A percentile compares a stretch with the other conserved stretches of the same genome.
Conservation (phyloP, 2,113 vertebrate species). For the Cyphomyrus discorhynchus region DNA sequence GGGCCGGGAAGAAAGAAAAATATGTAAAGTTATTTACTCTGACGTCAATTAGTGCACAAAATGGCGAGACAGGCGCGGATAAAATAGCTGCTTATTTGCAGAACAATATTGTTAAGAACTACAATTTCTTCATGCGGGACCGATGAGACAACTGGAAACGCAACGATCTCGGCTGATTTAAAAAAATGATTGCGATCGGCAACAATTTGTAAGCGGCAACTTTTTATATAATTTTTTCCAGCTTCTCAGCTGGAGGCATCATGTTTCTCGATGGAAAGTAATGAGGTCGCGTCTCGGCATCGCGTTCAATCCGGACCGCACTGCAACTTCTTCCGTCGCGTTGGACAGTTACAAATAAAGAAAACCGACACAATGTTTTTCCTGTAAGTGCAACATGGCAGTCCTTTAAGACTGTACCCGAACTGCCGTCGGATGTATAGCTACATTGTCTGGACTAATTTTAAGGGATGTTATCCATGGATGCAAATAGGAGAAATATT, state of each 20-base stretch:
- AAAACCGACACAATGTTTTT: not conserved
- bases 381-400: constrained; percentile 10
- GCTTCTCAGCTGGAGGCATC: not conserved
- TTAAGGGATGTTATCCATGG: constrained; percentile 25
- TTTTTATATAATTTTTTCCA: constrained; percentile 19
- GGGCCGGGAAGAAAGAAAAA: not conserved
- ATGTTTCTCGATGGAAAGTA: constrained; percentile 23
- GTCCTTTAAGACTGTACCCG: not conserved
- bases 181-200: not conserved
- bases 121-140: not conserved
- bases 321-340: constrained; percentile 26
- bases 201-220: constrained; percentile 10
- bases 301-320: constrained; percentile 10
- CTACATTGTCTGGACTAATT: not conserved
- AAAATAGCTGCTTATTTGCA: constrained; percentile 21
- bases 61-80: constrained; percentile 43
- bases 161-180: not conserved
- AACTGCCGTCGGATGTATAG: constrained; percentile 1
- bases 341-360: constrained; percentile 25
- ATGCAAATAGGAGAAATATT: constrained; percentile 2
- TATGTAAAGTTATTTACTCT: constrained; percentile 34
- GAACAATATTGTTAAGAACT: constrained; percentile 29
- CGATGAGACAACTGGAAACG: not conserved
- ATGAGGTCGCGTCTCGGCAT: constrained; percentile 23
- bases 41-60: constrained; percentile 41